These are phyloP conservation scores for Sylvia atricapilla DNA, from an alignment of 2,113 vertebrate species.

Conservation along the genomic window DNA sequence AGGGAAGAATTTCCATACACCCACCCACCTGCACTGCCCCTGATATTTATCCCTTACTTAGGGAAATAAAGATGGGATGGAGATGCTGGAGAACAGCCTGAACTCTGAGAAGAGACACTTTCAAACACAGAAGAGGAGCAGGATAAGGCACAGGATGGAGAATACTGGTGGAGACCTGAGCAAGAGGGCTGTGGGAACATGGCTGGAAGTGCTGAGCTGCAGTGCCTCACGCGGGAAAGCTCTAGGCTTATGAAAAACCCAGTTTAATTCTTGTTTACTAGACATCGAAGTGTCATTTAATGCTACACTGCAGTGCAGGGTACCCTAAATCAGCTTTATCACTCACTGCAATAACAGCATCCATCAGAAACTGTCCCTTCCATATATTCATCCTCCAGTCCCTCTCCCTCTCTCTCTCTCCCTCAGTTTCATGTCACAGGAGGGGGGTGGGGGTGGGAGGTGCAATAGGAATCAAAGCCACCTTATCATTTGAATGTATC, in stretches of 20 bases:
- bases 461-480: conserved; percentile 18
- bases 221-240: not conserved
- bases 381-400: not conserved
- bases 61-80: not conserved
- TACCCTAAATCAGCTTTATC: not conserved
- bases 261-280: not conserved
- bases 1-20: not conserved
- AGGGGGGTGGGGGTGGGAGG: not conserved
- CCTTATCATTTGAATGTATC: conserved; percentile 4
- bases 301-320: not conserved
- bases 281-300: not conserved
- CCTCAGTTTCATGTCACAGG: not conserved
- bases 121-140: not conserved
- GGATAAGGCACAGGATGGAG: not conserved
- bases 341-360: not conserved
- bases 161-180: not conserved
- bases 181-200: not conserved
- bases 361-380: not conserved
- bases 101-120: not conserved
- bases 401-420: not conserved
- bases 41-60: not conserved
- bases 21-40: not conserved
- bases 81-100: not conserved
- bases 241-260: not conserved
- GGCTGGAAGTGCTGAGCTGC: not conserved